Evolutionary conservation across 1,140 invertebrate genomes (phyloP), one percentile per base, ranked within the genome.

Genomic region (Drosophila lini): DNA sequence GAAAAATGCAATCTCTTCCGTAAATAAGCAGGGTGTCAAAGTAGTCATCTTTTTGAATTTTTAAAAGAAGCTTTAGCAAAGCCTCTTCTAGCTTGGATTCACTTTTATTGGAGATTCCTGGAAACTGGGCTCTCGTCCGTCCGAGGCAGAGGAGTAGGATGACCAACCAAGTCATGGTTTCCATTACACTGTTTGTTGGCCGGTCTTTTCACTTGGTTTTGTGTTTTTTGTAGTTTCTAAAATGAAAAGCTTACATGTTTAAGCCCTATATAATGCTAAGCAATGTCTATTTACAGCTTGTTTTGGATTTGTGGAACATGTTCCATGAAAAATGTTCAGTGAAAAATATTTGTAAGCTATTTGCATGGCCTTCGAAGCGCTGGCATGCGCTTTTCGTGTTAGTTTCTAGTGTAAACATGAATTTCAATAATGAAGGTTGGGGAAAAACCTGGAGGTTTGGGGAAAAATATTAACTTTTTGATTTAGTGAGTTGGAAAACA

Each of bases 21-120:
- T 85, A 79, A 0, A 85, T 11, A 2, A 79, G n/a, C 3, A 85
- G 4, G 0, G 75, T 86, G 13, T 85, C 65, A 7, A 61, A 86
- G 11, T 65, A 15, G 25, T 52, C 57, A 32, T 81, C 62, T 3
- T 16, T 6, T 19, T 47, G 62, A 5, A 86, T 38, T 22, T 50
- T 53, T 5, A 13, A 4, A 6, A 86, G 8, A 0, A 81, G 62
- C 2, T 28, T 25, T 1, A 75, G 22, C 15, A 86, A 13, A 22
- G n/a, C 34, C 4, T 62, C 22, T 15, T 53, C 53, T 9, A 60
- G 16, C 0, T 40, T 2, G 10, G 19, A 0, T 3, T 60, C 16
- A 7, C 3, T 15, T 13, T 31, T 11, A 22, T 59, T 10, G 3
- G n/a, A 16, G 3, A 61, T 32, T 5, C 31, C 28, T 10, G 31